Percentiles rank a stretch among this genome's conserved stretches.
These are phyloP conservation scores for Apodemus agrarius DNA, from an alignment of 2,797 vertebrate species.

Conservation along the genomic window DNA sequence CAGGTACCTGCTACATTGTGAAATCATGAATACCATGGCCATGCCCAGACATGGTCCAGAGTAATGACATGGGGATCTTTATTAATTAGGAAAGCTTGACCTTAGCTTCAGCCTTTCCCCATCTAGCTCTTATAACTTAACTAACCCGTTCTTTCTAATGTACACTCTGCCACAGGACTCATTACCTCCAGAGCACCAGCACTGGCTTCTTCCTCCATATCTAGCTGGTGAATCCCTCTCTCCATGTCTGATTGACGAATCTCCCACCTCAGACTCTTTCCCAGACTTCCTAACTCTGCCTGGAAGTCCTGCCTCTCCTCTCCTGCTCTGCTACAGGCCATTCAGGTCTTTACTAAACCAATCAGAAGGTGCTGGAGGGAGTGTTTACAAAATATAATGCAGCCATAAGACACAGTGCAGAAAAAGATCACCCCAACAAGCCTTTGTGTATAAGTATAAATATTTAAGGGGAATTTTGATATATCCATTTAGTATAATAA, in stretches of 20 bases:
- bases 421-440: neutral
- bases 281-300: neutral
- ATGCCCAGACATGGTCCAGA: neutral
- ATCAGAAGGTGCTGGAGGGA: neutral
- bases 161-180: neutral
- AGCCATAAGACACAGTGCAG: neutral
- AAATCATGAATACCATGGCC: neutral
- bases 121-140: neutral
- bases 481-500: neutral
- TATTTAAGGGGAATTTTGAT: neutral
- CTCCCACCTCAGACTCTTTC: neutral
- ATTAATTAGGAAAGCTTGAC: neutral
- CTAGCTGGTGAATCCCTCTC: too few relatives aligned
- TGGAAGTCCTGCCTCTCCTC: neutral
- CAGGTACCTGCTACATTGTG: neutral
- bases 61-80: neutral
- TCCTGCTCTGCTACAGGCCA: neutral
- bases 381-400: neutral
- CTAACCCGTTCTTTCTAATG: neutral
- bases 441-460: neutral
- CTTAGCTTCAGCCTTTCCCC: neutral
- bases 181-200: neutral
- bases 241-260: too few relatives aligned
- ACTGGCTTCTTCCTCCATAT: neutral
- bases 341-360: too few relatives aligned